Conservation (phyloP, 2,113 vertebrate species). For the Sinocyclocheilus maitianheensis region DNA sequence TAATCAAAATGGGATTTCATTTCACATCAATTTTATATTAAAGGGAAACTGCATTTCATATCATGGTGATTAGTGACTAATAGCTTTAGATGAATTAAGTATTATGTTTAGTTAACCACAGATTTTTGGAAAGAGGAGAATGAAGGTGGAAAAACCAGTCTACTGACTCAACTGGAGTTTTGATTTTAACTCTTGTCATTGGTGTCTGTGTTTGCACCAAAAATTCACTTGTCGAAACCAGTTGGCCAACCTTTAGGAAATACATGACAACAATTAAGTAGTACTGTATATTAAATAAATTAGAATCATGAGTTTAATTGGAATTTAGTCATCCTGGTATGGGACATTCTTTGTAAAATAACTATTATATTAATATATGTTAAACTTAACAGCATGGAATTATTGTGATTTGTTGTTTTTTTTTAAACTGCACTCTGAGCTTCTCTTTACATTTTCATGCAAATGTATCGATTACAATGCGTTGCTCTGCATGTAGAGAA, state of each 20-base stretch:
- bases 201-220: no score
- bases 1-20: conserved; percentile 8
- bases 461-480: no score
- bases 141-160: no score
- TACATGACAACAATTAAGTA: background rate
- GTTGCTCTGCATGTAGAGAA: no score
- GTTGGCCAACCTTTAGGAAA: no score
- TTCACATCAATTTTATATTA: background rate
- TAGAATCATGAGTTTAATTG: background rate
- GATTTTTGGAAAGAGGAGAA: background rate
- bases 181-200: no score
- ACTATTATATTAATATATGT: background rate
- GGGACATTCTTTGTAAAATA: background rate
- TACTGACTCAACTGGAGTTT: no score
- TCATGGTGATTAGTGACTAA: background rate
- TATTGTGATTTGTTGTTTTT: background rate
- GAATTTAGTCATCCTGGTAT: background rate
- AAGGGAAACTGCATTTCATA: conserved; percentile 1
- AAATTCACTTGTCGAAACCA: no score
- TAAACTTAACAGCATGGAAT: background rate
- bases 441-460: no score
- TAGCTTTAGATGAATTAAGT: background rate
- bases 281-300: background rate
- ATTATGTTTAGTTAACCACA: background rate
- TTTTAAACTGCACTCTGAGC: no score